A percentile compares a stretch with the other conserved stretches of the same genome.
Evolutionary conservation across 2,113 vertebrate species (phyloP).

Genomic region (Gnathonemus longibarbis): DNA sequence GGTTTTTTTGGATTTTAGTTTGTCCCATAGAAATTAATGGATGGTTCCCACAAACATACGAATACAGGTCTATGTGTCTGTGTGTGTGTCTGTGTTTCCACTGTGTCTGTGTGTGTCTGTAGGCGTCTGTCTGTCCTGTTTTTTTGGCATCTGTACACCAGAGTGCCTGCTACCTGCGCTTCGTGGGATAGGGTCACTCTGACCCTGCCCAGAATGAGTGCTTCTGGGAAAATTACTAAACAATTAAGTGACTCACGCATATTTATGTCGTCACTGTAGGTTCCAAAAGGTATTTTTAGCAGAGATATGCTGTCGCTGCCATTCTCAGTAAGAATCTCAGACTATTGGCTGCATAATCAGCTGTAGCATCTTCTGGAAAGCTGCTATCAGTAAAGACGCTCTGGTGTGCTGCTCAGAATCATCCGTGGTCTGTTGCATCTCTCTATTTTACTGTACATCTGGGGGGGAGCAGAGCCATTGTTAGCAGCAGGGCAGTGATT

Average conservation of each 20-base stretch:
- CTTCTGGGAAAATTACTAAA: background rate
- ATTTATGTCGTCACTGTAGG: background rate
- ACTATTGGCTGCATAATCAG: background rate
- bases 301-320: background rate
- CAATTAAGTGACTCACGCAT: background rate
- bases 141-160: background rate
- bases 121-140: background rate
- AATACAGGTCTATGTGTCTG: too few species aligned
- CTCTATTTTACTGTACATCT: background rate
- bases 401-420: background rate
- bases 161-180: background rate
- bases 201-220: background rate
- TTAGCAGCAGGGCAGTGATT: constrained; percentile 89
- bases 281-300: background rate
- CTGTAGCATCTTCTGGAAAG: background rate
- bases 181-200: background rate
- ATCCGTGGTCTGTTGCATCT: background rate
- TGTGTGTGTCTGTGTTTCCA: too few species aligned
- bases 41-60: too few species aligned
- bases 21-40: too few species aligned
- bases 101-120: too few species aligned
- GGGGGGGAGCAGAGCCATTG: background rate
- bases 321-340: background rate
- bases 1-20: too few species aligned
- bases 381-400: background rate